Percentiles rank a stretch among this genome's conserved stretches.
These are phyloP conservation scores for Fringilla coelebs DNA, from an alignment of 2,797 vertebrate species.

Conservation along the genomic window DNA sequence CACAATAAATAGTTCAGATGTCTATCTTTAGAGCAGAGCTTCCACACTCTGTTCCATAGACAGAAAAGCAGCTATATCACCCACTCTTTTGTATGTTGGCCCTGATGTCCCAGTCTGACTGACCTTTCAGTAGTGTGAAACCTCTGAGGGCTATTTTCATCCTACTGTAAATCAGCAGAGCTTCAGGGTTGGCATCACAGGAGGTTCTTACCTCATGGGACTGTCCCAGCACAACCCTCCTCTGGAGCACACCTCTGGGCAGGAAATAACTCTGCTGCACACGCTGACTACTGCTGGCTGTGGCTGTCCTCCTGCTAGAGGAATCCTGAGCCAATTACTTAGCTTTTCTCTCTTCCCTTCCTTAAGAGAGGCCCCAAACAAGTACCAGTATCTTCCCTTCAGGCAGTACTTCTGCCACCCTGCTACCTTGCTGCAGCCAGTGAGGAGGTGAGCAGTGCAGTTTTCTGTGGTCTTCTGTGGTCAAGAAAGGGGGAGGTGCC, in stretches of 20 bases:
- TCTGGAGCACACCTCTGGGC: background rate
- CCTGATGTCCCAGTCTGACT: background rate
- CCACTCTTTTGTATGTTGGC: background rate
- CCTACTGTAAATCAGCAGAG: background rate
- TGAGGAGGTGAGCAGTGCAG: background rate
- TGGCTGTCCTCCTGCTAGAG: background rate
- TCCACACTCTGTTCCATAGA: background rate
- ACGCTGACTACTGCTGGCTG: background rate
- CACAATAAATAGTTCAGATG: background rate
- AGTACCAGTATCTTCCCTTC: background rate
- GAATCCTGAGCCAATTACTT: background rate
- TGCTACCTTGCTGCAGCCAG: background rate
- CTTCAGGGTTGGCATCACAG: background rate
- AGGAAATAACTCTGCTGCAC: background rate
- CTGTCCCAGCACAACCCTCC: background rate
- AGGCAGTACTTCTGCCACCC: background rate
- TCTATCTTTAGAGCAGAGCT: slow-evolving; percentile 5
- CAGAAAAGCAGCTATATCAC: background rate
- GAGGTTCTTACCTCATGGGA: background rate
- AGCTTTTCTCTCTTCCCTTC: background rate
- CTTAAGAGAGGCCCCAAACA: background rate
- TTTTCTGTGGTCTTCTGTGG: background rate
- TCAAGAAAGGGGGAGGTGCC: background rate
- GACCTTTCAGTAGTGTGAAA: slow-evolving; percentile 24
- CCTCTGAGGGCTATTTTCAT: slow-evolving; percentile 19